Evolutionary conservation across 35 echinoderm and acorn worm genomes (phyloP).

Genomic region (Antedon bifida): DNA sequence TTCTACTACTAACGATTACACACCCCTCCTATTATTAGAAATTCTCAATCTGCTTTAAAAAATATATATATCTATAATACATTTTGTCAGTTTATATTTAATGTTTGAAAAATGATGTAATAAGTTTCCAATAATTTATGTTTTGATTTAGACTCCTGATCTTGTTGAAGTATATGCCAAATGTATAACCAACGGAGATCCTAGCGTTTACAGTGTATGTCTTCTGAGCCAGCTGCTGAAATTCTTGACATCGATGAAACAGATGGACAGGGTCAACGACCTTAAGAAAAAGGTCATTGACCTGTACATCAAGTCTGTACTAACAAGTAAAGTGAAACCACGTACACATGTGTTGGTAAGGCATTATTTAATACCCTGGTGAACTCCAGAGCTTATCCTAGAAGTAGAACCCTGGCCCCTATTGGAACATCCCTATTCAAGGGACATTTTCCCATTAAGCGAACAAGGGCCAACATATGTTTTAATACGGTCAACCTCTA

Average conservation of each 20-base stretch:
- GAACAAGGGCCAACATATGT: too few species aligned
- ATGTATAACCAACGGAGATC: slow-evolving; percentile 22
- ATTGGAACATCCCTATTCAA: not conserved
- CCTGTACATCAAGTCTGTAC: slow-evolving; percentile 53
- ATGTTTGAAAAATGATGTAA: not conserved
- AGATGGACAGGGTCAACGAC: not conserved
- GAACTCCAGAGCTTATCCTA: too few species aligned
- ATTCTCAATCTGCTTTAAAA: too few species aligned
- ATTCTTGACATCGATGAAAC: slow-evolving; percentile 28
- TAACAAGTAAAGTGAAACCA: slow-evolving; percentile 72
- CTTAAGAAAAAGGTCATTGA: slow-evolving; percentile 39
- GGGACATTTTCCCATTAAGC: not conserved
- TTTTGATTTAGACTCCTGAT: slow-evolving; percentile 37
- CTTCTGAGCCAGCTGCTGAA: slow-evolving; percentile 50
- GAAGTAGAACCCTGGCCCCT: too few species aligned
- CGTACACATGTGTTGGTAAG: slow-evolving; percentile 47
- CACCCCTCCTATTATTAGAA: too few species aligned
- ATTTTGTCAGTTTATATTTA: not conserved
- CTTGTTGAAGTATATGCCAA: slow-evolving; percentile 19
- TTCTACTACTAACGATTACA: too few species aligned
- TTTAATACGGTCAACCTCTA: too few species aligned
- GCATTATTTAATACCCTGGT: not conserved
- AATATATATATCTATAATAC: too few species aligned
- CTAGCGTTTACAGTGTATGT: slow-evolving; percentile 34
- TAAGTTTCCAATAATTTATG: too few species aligned